Conservation (phyloP, 1,140 invertebrate species). For the Dufourea novaeangliae region DNA sequence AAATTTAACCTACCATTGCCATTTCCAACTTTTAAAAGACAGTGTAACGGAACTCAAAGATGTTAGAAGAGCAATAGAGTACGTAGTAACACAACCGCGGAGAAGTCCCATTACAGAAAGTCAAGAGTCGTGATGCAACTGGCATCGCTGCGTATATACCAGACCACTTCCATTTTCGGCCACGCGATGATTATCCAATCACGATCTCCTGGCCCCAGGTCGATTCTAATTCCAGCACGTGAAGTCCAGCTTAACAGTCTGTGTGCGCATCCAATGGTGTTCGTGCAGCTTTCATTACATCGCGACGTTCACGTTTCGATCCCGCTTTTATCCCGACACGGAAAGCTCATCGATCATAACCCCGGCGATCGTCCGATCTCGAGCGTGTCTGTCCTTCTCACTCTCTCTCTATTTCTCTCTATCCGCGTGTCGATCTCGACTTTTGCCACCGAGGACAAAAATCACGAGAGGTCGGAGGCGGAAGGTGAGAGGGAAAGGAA, state of each 20-base stretch:
- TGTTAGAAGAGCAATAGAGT: background rate
- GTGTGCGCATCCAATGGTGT: background rate
- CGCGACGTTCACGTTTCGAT: constrained; percentile 43
- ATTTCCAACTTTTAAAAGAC: too few relatives aligned
- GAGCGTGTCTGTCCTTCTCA: constrained; percentile 2
- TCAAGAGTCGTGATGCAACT: constrained; percentile 34
- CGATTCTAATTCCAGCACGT: constrained; percentile 31
- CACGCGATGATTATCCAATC: constrained; percentile 37
- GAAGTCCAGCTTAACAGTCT: too few relatives aligned
- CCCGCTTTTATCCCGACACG: constrained; percentile 34
- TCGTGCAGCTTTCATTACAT: constrained; percentile 46
- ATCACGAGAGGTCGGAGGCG: constrained; percentile 21
- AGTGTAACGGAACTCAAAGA: too few relatives aligned
- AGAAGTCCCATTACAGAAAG: background rate
- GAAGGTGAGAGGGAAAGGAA: constrained; percentile 26
- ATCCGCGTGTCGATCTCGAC: constrained; percentile 35
- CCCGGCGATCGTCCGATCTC: constrained; percentile 32
- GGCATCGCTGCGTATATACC: constrained; percentile 15
- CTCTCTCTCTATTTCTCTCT: constrained; percentile 8
- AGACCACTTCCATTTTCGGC: constrained; percentile 45
- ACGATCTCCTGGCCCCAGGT: constrained; percentile 9
- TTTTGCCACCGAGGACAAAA: constrained; percentile 46
- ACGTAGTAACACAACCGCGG: background rate
- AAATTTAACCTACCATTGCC: too few relatives aligned
- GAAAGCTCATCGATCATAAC: constrained; percentile 49